phyloP scores from a whole-genome alignment of 2,797 vertebrate genomes.

The Gouania willdenowi region DNA sequence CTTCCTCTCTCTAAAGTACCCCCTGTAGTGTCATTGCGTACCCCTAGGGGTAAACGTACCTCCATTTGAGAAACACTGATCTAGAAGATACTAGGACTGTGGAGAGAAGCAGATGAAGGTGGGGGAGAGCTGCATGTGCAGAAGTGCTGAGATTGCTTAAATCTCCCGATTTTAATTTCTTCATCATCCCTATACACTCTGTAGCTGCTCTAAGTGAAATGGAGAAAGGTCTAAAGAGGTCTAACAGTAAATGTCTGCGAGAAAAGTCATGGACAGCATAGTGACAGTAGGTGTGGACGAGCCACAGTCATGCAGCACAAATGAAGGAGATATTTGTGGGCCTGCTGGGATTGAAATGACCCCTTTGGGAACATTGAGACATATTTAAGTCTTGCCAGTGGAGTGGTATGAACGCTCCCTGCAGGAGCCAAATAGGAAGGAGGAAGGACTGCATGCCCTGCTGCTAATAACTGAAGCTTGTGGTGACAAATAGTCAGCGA shows the following conservation, averaged over 20 bases:
- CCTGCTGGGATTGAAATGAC: constrained; percentile 32
- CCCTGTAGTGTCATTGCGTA: no score
- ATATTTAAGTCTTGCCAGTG: constrained; percentile 28
- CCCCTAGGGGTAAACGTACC: no score
- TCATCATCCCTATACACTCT: constrained; percentile 25
- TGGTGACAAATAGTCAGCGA: constrained; percentile 12
- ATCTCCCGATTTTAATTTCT: constrained; percentile 40
- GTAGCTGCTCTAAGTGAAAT: constrained; percentile 24
- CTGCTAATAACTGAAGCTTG: constrained; percentile 1
- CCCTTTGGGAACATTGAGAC: constrained; percentile 21
- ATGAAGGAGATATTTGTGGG: constrained; percentile 16
- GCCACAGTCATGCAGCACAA: background rate
- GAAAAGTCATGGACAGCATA: constrained; percentile 43
- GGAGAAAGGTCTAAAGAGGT: constrained; percentile 45
- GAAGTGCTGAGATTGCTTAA: constrained; percentile 49
- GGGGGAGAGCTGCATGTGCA: background rate
- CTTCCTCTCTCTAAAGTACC: no score
- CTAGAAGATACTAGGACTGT: constrained; percentile 30
- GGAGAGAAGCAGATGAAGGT: background rate
- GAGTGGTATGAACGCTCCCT: constrained; percentile 21
- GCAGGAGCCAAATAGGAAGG: constrained; percentile 5
- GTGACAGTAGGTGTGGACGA: background rate
- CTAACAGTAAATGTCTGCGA: constrained; percentile 40
- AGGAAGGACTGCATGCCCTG: background rate
- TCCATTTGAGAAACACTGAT: no score